Conservation (phyloP, 2,113 vertebrate genomes). For the Perca schrenkii region DNA sequence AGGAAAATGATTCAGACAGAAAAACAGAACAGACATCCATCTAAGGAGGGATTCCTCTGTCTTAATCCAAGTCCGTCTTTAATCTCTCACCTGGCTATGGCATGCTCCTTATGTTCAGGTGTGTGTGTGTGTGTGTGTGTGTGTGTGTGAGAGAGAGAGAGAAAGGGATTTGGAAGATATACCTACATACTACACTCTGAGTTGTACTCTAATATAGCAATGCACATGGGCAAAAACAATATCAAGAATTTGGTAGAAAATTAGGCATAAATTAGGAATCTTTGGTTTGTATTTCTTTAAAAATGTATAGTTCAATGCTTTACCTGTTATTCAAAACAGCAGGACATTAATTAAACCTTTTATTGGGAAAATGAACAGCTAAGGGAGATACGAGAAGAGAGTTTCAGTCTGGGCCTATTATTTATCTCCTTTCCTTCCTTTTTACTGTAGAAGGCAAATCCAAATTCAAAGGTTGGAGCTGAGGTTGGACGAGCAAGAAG, state of each 20-base stretch:
- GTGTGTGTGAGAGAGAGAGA: too few species aligned
- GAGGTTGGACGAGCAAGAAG: not conserved
- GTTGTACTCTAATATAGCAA: not conserved
- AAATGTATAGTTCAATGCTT: not conserved
- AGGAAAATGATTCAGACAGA: slow-evolving; percentile 10
- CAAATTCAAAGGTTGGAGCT: not conserved
- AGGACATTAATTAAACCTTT: not conserved
- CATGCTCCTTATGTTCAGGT: not conserved
- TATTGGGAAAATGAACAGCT: not conserved
- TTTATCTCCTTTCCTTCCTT: not conserved
- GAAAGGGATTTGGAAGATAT: not conserved
- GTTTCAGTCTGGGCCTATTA: not conserved
- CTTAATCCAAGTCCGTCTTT: slow-evolving; percentile 29
- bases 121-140: not conserved
- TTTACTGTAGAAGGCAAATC: not conserved
- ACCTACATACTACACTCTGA: not conserved
- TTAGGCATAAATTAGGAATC: not conserved
- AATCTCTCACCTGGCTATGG: slow-evolving; percentile 36
- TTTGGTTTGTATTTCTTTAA: not conserved
- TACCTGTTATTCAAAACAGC: not conserved
- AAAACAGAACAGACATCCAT: slow-evolving; percentile 20
- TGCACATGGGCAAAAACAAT: not conserved
- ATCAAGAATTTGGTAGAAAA: not conserved
- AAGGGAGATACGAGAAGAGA: not conserved
- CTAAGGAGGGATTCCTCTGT: slow-evolving; percentile 6